Evolutionary conservation across 2,888 invertebrate species (phyloP).

Genomic region (Oscheius sp.): DNA sequence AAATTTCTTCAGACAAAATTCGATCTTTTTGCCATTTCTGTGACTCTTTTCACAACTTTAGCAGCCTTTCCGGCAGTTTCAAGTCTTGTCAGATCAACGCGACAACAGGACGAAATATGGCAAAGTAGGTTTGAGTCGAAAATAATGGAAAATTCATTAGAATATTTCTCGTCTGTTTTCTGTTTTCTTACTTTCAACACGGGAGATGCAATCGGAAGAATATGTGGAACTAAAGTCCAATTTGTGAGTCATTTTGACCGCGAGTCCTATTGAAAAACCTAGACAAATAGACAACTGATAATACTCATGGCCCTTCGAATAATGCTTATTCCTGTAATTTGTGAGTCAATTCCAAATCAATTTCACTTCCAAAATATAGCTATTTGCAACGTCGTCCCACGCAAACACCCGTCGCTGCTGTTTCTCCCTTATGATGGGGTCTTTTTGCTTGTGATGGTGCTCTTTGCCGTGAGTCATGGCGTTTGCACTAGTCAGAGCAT

Average conservation of each 20-base stretch:
- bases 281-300: background rate
- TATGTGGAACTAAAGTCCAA: constrained; percentile 34
- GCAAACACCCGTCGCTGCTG: constrained; percentile 42
- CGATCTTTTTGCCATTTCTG: constrained; percentile 14
- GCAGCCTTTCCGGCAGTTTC: constrained; percentile 52
- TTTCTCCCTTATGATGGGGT: constrained; percentile 51
- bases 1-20: background rate
- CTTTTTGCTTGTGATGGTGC: constrained; percentile 47
- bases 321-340: constrained; percentile 48
- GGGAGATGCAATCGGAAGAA: constrained; percentile 48
- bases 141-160: constrained; percentile 31
- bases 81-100: constrained; percentile 45
- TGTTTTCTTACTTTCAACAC: constrained; percentile 54
- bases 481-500: constrained; percentile 46
- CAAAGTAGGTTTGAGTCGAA: constrained; percentile 37
- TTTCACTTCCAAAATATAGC: too few relatives aligned
- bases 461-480: constrained; percentile 50
- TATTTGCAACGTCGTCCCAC: constrained; percentile 49
- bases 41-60: constrained; percentile 44
- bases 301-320: constrained; percentile 19
- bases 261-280: background rate
- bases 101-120: constrained; percentile 45
- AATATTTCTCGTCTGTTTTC: constrained; percentile 51
- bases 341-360: too few relatives aligned
- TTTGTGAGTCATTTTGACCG: constrained; percentile 31